A percentile compares a stretch with the other conserved stretches of the same genome.
Conservation (phyloP, 2,113 vertebrate genomes). For the Prionailurus bengalensis region DNA sequence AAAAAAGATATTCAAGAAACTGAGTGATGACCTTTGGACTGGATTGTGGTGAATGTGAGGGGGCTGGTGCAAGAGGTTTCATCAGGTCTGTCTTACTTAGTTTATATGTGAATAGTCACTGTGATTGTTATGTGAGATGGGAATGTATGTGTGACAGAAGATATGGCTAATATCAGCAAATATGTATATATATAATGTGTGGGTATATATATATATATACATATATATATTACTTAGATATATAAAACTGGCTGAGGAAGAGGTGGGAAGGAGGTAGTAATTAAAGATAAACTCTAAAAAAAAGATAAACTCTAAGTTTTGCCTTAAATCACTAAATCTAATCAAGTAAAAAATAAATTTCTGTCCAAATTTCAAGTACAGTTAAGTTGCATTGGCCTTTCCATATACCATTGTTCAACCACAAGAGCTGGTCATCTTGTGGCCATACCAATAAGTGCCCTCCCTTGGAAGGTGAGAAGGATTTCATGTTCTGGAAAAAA, state of each 20-base stretch:
- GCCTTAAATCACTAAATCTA: not conserved
- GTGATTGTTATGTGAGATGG: not conserved
- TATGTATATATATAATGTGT: not conserved
- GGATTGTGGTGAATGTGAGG: not conserved
- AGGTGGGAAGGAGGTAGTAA: not conserved
- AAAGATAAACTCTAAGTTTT: not conserved
- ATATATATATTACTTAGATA: not conserved
- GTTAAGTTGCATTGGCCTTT: not conserved
- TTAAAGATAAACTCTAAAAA: not conserved
- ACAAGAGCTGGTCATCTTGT: not conserved
- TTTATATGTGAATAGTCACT: not conserved
- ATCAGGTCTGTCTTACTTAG: not conserved
- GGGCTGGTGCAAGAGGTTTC: not conserved
- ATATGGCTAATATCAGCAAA: not conserved
- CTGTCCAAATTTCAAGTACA: not conserved
- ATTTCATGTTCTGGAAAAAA: not conserved
- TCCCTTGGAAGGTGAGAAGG: not conserved
- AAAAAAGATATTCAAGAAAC: not conserved
- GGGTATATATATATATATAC: too few relatives aligned
- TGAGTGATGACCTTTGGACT: not conserved
- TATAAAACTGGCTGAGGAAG: not conserved
- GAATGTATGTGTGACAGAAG: not conserved
- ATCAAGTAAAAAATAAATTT: not conserved
- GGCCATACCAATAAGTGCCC: not conserved
- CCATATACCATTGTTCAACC: not conserved